Evolutionary conservation across 2,888 invertebrate species (phyloP), one percentile per base, ranked within the genome.

Genomic region (Torymus auratus): DNA sequence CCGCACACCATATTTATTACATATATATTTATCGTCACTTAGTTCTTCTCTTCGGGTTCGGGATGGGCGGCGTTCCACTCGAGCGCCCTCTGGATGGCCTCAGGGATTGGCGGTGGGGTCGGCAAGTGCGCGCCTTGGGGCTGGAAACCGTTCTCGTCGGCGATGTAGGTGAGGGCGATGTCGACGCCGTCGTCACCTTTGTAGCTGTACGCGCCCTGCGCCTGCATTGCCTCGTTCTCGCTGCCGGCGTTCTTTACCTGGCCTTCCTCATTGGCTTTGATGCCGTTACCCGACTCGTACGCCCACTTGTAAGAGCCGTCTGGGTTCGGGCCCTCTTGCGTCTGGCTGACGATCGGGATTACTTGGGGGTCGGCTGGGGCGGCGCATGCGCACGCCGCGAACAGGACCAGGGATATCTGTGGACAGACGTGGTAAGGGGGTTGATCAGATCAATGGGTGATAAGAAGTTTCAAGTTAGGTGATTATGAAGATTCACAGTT

Each of bases 131-230:
- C 89, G 55, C 91, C 94, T 89, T 92, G 90, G 50, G 95, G 93
- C 83, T 93, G 93, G 92, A 94, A 95, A 80, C 95, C 95, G 84
- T 94, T 93, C 88, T 95, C 94, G 85, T 95, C 94, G 84, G 95
- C 95, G 78, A 92, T 87, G 90, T 94, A 95, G 65, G 91, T 90
- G 81, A 95, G 88, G n/a, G 91, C 87, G 85, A 94, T 91, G 14
- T 91, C 91, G 62, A 92, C 90, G n/a, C 95, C 95, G 84, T 95
- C 94, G 14, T 94, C 94, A 28, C 93, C 92, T 20, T 91, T 91
- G 87, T 92, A 93, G 17, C 92, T 91, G 87, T 90, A 92, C 1
- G 90, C 88, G 14, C 93, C 93, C 77, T 91, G 91, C 1, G 91
- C 92, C 4, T 90, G 85, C 81, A 86, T 87, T 0, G 87, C 89